phyloP scores from a whole-genome alignment of 2,113 vertebrate species.

The Puntigrus tetrazona region DNA sequence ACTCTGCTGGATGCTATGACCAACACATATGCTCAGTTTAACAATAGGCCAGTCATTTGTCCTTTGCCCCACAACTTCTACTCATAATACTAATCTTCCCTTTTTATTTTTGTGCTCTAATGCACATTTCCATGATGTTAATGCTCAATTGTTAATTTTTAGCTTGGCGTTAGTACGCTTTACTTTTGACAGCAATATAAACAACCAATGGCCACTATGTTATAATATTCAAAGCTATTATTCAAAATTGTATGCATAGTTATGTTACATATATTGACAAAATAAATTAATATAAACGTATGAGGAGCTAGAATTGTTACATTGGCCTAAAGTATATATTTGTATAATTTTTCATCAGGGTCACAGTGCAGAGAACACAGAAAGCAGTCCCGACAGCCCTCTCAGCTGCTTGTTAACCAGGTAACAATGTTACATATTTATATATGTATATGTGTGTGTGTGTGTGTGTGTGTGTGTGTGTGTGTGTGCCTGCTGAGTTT shows the following conservation, averaged over 20 bases:
- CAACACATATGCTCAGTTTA: too few relatives aligned
- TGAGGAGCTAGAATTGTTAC: background rate
- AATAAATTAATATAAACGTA: background rate
- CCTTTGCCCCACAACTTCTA: too few relatives aligned
- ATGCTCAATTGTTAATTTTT: background rate
- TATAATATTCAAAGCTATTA: background rate
- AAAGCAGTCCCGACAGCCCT: background rate
- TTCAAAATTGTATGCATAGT: background rate
- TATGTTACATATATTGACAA: background rate
- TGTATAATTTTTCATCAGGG: background rate
- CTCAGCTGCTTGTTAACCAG: constrained; percentile 7
- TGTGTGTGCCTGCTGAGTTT: too few relatives aligned
- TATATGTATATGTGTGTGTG: background rate
- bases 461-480: background rate
- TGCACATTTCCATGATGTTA: background rate
- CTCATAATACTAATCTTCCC: too few relatives aligned
- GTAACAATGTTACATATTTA: background rate
- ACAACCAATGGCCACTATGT: background rate
- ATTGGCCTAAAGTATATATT: background rate
- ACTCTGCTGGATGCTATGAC: too few relatives aligned
- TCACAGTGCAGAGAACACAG: background rate
- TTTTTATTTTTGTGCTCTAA: too few relatives aligned
- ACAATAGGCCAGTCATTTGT: too few relatives aligned
- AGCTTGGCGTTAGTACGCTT: too few relatives aligned
- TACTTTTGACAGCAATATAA: too few relatives aligned